Base-by-base conservation (phyloP, 2,888 invertebrate species). In the Muschampia plurimacula region DNA sequence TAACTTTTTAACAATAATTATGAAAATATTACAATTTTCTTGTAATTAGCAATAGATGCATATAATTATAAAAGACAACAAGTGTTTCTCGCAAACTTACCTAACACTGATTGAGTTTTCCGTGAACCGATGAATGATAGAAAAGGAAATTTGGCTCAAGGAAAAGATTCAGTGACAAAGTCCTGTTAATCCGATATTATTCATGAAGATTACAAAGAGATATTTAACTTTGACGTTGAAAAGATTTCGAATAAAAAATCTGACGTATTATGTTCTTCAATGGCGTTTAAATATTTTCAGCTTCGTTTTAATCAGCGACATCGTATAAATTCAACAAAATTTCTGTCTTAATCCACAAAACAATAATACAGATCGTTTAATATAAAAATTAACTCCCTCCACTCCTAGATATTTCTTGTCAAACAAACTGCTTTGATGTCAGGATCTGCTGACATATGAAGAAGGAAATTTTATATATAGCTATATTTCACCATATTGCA, bases 181-280 rank as follows among this genome's bases (percentile, higher is more conserved):
- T 83, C 84, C 81, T 84, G 82, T 86, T 89, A 90, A 89, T 89
- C 89, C 85, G 81, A 87, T 88, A 88, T 89, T 87, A 89, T 89
- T 89, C 88, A 86, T 78, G 82, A 80, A 84, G 88, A 89, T 87
- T 86, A 89, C 89, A 88, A 89, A 87, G 85, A 87, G 85, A 89
- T 87, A 86, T 87, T 87, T 86, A 83, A 87, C 86, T 89, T 87
- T 87, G 86, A 86, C 82, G 81, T 82, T 80, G 81, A 82, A 86
- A 87, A 86, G 84, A 84, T 85, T 83, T 78, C 46, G 22, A 32
- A 62, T 74, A 75, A 77, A 79, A 80, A 80, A 79, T 82, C 79
- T 80, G 75, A 76, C 75, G 74, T 75, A 73, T 74, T 73, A 74
- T 69, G 44, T 74, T 69, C 67, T 72, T 73, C 69, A 67, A 71